Evolutionary conservation across 2,888 invertebrate genomes (phyloP), one percentile per base, ranked within the genome.

Genomic region (Mythimna loreyi): DNA sequence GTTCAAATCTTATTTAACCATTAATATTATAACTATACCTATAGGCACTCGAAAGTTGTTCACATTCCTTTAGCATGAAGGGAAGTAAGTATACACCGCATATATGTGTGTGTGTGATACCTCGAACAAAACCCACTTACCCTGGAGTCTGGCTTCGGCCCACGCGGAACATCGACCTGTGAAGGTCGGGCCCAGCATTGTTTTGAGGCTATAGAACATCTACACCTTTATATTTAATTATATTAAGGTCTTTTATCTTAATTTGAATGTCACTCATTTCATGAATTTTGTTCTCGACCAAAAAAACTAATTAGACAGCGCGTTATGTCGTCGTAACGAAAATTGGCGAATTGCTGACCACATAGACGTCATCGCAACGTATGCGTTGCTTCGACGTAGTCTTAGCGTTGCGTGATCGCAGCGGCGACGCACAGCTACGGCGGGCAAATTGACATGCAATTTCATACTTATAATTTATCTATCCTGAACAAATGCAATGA

Each of bases 141-240:
- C 55, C 52, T 36, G 49, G 45, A 21, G 47, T 40, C 16, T 23
- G 33, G 49, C 47, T 49, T 60, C 23, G 19, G 21, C 81, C 83
- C 71, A 83, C 83, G 66, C 53, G 56, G 80, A 67, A 61, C 83
- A 80, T 74, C 74, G 72, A 72, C 72, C 78, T 57, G 47, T n/a
- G 81, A 77, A 82, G 80, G 82, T 78, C 80, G 75, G 52, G 28
- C 45, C 25, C 61, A 43, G 56, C 55, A 66, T 74, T 79, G 79
- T 77, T 23, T 28, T n/a, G 47, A 52, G 21, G 36, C 47, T 80
- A 28, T 55, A 64, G 1, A 58, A 30, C 60, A 66, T 43, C n/a
- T 63, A 64, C 50, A 60, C 55, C 60, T 64, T 56, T 60, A 50
- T 9, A 52, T 50, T 36, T 50, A 57, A 57, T 63, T 40, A 69